These are phyloP conservation scores for Acrobasis suavella DNA, from an alignment of 2,888 invertebrate species.

Conservation along the genomic window DNA sequence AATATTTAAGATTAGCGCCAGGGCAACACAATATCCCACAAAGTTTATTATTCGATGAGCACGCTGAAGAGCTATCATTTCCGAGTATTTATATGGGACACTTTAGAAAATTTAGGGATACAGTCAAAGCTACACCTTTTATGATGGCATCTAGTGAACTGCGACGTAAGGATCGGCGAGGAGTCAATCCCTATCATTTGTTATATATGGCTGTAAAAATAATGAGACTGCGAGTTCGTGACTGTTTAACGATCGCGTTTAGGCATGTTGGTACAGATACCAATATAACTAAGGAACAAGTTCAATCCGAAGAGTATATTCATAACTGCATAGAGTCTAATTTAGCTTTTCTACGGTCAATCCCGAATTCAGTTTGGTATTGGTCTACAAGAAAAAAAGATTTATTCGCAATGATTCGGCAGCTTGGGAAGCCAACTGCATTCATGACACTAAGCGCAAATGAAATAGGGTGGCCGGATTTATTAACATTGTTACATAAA, in stretches of 20 bases:
- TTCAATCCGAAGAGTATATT: slow-evolving; percentile 45
- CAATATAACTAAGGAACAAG: slow-evolving; percentile 40
- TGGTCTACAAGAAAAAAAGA: slow-evolving; percentile 54
- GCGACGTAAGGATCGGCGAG: slow-evolving; percentile 46
- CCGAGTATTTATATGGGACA: slow-evolving; percentile 26
- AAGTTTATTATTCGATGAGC: not conserved
- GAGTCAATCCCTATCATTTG: slow-evolving; percentile 41
- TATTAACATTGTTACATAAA: slow-evolving; percentile 48
- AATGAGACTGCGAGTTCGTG: slow-evolving; percentile 35
- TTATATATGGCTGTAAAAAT: slow-evolving; percentile 35
- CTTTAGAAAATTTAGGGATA: slow-evolving; percentile 40
- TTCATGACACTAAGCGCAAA: slow-evolving; percentile 59
- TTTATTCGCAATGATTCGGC: slow-evolving; percentile 25
- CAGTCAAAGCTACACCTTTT: slow-evolving; percentile 36
- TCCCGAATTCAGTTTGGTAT: slow-evolving; percentile 54
- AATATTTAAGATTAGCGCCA: slow-evolving; percentile 34
- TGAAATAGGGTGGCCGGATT: slow-evolving; percentile 49
- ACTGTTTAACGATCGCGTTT: slow-evolving; percentile 32
- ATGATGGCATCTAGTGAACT: slow-evolving; percentile 41
- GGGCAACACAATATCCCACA: slow-evolving; percentile 29
- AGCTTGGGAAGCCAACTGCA: slow-evolving; percentile 24
- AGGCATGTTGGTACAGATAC: slow-evolving; percentile 41
- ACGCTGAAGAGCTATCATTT: too few relatives aligned
- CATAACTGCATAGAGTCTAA: slow-evolving; percentile 45
- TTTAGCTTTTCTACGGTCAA: slow-evolving; percentile 48